Evolutionary conservation across 2,797 vertebrate genomes (phyloP), one percentile per base, ranked within the genome.

Genomic region (Furcifer pardalis): DNA sequence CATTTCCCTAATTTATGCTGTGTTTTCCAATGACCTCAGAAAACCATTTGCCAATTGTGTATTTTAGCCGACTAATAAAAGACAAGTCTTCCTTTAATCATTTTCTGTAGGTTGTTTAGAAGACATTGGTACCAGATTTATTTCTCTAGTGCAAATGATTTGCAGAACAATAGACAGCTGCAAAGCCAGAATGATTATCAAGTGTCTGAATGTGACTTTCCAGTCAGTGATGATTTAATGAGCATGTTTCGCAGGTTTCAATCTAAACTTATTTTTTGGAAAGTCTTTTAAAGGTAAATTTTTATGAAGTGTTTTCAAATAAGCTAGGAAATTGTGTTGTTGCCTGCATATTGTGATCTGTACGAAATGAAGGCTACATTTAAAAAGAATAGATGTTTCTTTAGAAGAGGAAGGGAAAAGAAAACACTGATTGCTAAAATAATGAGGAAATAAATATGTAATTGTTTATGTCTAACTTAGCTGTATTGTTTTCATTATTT

Each of bases 11-110:
- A 77, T 71, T 74, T 90, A n/a, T 88, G 46, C 79, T 80, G 37
- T 49, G 87, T 94, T 71, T 95, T 93, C 90, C 86, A 90, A 74
- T 92, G 91, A 95, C 88, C 86, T 94, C 88, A 88, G 89, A 86
- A 87, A 87, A 84, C 84, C 84, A 40, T 35, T 83, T 94, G 86
- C 91, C 89, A 90, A 77, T 86, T 85, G 82, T 72, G 80, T 76
- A 37, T 89, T 89, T 82, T 86, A 91, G 84, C 89, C 80, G 92
- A 90, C 84, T 94, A 94, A 84, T 92, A 90, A 91, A 91, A 80
- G 78, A 88, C 72, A 86, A 77, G 49, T 92, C 37, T 91, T 90
- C 79, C 74, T 95, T 93, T 90, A 92, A 90, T 94, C 40, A 71
- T 92, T 93, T 92, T 92, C 87, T 75, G 35, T 90, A 90, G 85